These are phyloP conservation scores for Lepus americanus DNA, from an alignment of 2,113 vertebrate species.

Conservation along the genomic window DNA sequence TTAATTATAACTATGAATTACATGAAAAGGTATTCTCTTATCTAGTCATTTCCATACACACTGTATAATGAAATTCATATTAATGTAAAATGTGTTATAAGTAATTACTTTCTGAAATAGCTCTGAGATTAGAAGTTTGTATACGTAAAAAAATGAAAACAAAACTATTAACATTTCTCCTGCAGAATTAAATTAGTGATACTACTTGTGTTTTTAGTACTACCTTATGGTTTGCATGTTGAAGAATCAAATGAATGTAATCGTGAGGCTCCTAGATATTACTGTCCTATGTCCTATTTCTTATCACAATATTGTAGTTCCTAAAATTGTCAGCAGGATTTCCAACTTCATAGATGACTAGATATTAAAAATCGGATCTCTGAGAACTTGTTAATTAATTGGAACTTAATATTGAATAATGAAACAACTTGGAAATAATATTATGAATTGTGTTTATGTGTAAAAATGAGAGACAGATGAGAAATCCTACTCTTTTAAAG, in stretches of 20 bases:
- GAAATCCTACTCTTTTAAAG: neutral
- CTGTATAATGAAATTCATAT: slow-evolving; percentile 75
- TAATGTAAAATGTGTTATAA: slow-evolving; percentile 77
- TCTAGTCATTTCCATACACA: slow-evolving; percentile 65
- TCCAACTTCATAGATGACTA: neutral
- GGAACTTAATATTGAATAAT: neutral
- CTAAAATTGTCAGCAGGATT: neutral
- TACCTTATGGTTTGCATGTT: neutral
- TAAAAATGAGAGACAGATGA: neutral
- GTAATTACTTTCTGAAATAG: slow-evolving; percentile 80
- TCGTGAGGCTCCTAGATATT: neutral
- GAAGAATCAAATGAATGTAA: slow-evolving; percentile 5
- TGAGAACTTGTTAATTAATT: neutral
- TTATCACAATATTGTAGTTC: neutral
- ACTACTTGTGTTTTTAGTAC: neutral
- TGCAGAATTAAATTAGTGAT: neutral
- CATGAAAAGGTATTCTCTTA: slow-evolving; percentile 80
- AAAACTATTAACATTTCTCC: neutral
- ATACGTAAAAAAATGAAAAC: slow-evolving; percentile 39
- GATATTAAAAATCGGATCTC: neutral
- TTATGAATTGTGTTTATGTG: neutral
- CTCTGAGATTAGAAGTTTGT: slow-evolving; percentile 73
- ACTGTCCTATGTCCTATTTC: neutral
- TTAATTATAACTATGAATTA: slow-evolving; percentile 81
- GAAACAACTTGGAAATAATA: neutral